A percentile compares a stretch with the other conserved stretches of the same genome.
Evolutionary conservation across 2,888 invertebrate species (phyloP).

Genomic region (Rhyacophila evoluta): DNA sequence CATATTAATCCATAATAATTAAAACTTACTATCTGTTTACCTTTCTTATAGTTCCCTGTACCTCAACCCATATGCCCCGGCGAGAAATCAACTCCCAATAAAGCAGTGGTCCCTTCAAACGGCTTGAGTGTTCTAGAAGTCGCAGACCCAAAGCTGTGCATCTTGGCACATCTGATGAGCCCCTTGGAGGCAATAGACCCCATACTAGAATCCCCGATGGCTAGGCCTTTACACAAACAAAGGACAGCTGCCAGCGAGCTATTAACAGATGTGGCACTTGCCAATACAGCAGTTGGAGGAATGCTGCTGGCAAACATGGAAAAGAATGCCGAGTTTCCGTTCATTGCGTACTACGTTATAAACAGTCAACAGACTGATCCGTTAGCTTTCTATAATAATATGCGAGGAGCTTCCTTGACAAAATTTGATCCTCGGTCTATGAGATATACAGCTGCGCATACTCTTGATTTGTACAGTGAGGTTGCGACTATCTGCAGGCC

Average conservation of each 20-base stretch:
- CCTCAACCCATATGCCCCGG: conserved; percentile 71
- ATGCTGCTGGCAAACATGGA: conserved; percentile 94
- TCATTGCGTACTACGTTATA: conserved; percentile 91
- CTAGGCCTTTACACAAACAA: conserved; percentile 84
- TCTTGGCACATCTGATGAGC: conserved; percentile 90
- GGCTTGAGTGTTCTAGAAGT: conserved; percentile 83
- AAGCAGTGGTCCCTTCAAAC: conserved; percentile 71
- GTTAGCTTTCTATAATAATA: conserved; percentile 85
- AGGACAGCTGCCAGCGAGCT: conserved; percentile 82
- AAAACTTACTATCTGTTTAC: background rate
- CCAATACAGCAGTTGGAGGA: conserved; percentile 81
- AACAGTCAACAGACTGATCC: conserved; percentile 90
- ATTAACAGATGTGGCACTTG: conserved; percentile 79
- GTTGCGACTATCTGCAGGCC: conserved; percentile 93
- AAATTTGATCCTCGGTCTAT: conserved; percentile 85
- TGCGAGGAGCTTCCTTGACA: conserved; percentile 84
- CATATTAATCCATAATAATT: too few species aligned
- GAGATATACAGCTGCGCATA: conserved; percentile 89
- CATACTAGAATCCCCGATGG: conserved; percentile 84
- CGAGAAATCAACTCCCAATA: conserved; percentile 72
- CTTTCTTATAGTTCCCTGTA: conserved; percentile 69
- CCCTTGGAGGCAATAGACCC: conserved; percentile 89
- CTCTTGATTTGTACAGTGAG: conserved; percentile 88
- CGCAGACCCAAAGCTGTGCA: conserved; percentile 90
- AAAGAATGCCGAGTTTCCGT: conserved; percentile 89